These are phyloP conservation scores for Rhabdornis inornatus DNA, from an alignment of 2,113 vertebrate genomes.

Conservation along the genomic window DNA sequence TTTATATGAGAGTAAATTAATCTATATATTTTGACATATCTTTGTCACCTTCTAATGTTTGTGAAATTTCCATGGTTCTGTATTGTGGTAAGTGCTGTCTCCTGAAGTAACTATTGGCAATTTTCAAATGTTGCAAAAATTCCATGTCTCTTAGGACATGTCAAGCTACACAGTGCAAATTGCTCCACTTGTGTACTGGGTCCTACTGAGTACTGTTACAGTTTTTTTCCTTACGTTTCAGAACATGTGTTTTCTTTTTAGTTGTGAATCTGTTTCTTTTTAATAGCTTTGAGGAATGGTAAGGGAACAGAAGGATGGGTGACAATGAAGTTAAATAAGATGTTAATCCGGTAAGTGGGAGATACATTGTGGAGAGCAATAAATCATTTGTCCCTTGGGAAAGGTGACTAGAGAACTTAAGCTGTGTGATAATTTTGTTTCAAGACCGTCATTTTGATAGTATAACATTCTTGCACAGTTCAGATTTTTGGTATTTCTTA, in stretches of 20 bases:
- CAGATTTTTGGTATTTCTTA: constrained; percentile 37
- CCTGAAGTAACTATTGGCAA: not conserved
- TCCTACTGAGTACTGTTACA: not conserved
- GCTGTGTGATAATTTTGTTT: not conserved
- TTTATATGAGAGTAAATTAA: not conserved
- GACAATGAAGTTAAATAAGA: not conserved
- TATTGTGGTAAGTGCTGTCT: not conserved
- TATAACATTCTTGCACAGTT: not conserved
- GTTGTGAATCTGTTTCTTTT: not conserved
- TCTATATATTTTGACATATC: not conserved
- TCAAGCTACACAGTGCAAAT: not conserved
- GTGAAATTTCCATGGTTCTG: not conserved
- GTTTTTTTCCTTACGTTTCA: not conserved
- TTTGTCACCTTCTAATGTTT: not conserved
- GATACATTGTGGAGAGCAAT: not conserved
- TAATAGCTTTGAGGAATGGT: not conserved
- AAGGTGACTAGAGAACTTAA: not conserved
- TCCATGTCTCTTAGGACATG: not conserved
- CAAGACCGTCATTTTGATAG: not conserved
- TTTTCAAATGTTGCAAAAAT: not conserved
- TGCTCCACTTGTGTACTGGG: not conserved
- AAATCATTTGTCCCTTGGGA: not conserved
- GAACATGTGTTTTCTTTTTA: not conserved
- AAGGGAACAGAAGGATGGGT: not conserved
- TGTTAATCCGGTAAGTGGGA: not conserved